Evolutionary conservation across 2,888 invertebrate species (phyloP).

Genomic region (Blera fallax): DNA sequence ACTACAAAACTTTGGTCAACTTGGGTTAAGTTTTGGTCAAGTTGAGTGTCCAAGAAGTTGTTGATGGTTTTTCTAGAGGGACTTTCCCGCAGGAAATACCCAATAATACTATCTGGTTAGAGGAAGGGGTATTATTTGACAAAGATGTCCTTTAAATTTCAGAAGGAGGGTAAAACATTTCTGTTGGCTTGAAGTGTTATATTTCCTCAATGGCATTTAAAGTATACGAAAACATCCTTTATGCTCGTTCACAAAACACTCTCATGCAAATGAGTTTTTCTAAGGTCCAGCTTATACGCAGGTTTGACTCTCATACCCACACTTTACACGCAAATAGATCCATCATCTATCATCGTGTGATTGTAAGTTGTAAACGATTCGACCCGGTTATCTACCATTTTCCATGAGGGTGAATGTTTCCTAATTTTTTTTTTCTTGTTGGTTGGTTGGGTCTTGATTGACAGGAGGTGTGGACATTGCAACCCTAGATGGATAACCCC

Average conservation of each 20-base stretch:
- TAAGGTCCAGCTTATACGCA: neutral
- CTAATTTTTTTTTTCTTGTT: neutral
- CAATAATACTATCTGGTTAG: constrained; percentile 41
- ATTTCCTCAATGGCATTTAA: neutral
- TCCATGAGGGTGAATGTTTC: constrained; percentile 68
- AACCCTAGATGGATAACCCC: constrained; percentile 52
- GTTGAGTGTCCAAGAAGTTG: constrained; percentile 26
- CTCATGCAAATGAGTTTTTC: constrained; percentile 47
- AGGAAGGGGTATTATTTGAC: neutral
- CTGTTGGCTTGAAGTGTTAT: neutral
- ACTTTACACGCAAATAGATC: constrained; percentile 40
- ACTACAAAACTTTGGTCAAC: constrained; percentile 61
- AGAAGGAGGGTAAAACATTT: neutral
- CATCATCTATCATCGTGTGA: constrained; percentile 70
- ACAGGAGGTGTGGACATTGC: constrained; percentile 74
- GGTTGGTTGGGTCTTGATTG: constrained; percentile 69
- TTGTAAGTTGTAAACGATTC: constrained; percentile 70
- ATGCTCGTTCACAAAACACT: neutral
- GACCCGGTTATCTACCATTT: constrained; percentile 72
- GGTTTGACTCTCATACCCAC: neutral
- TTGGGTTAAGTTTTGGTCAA: constrained; percentile 53
- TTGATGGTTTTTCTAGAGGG: neutral
- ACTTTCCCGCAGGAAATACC: constrained; percentile 42
- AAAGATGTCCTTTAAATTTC: neutral
- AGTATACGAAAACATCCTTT: neutral